These are phyloP conservation scores for Azorinus chamasolen DNA, from an alignment of 2,888 invertebrate genomes.

Conservation along the genomic window DNA sequence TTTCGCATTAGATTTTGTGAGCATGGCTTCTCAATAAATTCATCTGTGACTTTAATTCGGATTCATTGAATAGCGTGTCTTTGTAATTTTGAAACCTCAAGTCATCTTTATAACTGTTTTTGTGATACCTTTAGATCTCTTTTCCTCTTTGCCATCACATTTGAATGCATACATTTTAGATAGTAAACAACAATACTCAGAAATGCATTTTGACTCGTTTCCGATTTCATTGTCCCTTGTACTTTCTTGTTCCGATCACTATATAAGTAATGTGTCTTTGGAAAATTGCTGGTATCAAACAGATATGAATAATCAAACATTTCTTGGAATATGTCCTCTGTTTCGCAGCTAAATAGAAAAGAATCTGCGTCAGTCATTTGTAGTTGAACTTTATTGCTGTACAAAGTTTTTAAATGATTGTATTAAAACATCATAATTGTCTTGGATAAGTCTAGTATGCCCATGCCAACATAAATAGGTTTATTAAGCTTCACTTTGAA, in stretches of 20 bases:
- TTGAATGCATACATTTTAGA: slow-evolving; percentile 42
- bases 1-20: too few species aligned
- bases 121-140: slow-evolving; percentile 28
- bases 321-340: slow-evolving; percentile 30
- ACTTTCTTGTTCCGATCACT: slow-evolving; percentile 38
- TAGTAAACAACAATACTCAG: slow-evolving; percentile 27
- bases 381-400: slow-evolving; percentile 48
- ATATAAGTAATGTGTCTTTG: slow-evolving; percentile 24
- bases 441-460: too few species aligned
- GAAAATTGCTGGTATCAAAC: slow-evolving; percentile 40
- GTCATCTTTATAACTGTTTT: too few species aligned
- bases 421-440: slow-evolving; percentile 84
- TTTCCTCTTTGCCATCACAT: slow-evolving; percentile 25
- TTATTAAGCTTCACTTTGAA: slow-evolving; percentile 76
- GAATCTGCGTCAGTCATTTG: slow-evolving; percentile 39
- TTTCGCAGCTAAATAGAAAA: slow-evolving; percentile 35
- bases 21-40: too few species aligned
- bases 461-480: slow-evolving; percentile 85
- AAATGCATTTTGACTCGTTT: slow-evolving; percentile 39
- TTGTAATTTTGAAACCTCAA: too few species aligned
- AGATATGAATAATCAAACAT: slow-evolving; percentile 26
- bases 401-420: slow-evolving; percentile 76
- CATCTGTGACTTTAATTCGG: too few species aligned
- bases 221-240: too few species aligned
- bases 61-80: too few species aligned